A percentile compares a stretch with the other conserved stretches of the same genome.
Conservation (phyloP, 2,113 vertebrate species). For the Bombycilla garrulus region DNA sequence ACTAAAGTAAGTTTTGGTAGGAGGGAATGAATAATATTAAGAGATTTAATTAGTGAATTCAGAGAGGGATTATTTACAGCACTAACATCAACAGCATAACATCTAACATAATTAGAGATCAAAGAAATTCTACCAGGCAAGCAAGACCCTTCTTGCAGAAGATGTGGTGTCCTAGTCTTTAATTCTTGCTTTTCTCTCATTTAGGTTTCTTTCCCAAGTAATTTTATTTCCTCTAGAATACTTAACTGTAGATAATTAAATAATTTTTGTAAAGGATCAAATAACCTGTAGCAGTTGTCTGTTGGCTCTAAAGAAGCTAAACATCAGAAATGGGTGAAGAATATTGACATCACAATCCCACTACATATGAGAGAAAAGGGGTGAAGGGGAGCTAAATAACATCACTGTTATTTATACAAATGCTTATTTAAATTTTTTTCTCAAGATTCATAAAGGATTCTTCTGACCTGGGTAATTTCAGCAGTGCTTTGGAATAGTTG, state of each 20-base stretch:
- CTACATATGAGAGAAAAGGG: background rate
- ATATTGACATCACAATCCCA: background rate
- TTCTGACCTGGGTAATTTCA: background rate
- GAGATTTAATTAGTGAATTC: conserved; percentile 48
- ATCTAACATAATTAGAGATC: conserved; percentile 42
- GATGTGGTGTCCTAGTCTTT: background rate
- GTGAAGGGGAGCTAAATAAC: background rate
- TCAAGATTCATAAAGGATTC: background rate
- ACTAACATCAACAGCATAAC: conserved; percentile 26
- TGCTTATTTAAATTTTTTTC: background rate
- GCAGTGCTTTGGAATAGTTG: background rate
- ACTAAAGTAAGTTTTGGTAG: conserved; percentile 1
- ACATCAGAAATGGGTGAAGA: background rate
- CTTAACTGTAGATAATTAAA: background rate
- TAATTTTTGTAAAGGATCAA: background rate
- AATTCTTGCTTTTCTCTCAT: background rate
- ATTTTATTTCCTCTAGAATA: conserved; percentile 31
- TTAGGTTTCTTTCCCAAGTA: background rate
- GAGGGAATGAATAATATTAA: conserved; percentile 26
- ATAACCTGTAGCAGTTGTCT: background rate
- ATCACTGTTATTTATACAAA: background rate
- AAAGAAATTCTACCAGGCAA: conserved; percentile 27
- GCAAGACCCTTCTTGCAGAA: conserved; percentile 38
- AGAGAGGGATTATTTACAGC: conserved; percentile 16
- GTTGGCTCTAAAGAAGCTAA: background rate